Conservation (phyloP, 35 echinoderm and acorn worm species). For the Apostichopus japonicus region DNA sequence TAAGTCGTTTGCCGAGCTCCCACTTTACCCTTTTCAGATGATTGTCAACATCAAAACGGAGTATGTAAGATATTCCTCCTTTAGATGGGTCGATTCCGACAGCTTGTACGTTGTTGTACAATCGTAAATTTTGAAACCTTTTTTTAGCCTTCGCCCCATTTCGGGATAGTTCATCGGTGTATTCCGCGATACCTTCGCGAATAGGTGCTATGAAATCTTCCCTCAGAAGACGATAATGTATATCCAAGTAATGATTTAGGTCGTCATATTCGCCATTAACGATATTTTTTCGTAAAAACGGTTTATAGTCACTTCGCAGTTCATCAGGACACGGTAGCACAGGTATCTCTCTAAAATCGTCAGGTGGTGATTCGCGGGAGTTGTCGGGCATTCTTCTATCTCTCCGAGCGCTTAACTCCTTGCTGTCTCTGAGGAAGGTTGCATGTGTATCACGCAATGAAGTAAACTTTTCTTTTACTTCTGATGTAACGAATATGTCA, state of each 20-base stretch:
- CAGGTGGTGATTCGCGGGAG: constrained; percentile 57
- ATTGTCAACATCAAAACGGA: constrained; percentile 7
- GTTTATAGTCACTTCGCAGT: constrained; percentile 19
- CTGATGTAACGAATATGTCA: neutral
- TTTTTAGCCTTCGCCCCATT: neutral
- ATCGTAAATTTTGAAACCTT: constrained; percentile 35
- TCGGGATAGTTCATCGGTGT: constrained; percentile 1
- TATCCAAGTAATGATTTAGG: constrained; percentile 59
- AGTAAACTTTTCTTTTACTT: neutral
- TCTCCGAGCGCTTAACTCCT: constrained; percentile 17
- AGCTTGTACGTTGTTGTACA: constrained; percentile 27
- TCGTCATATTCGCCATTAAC: constrained; percentile 61
- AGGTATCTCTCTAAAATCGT: constrained; percentile 72
- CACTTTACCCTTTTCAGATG: constrained; percentile 57
- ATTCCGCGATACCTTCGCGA: constrained; percentile 64
- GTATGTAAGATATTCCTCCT: neutral
- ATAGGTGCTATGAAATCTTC: constrained; percentile 79
- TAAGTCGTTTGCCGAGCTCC: constrained; percentile 73
- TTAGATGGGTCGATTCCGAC: neutral
- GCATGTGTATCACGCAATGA: neutral
- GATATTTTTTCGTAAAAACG: constrained; percentile 61
- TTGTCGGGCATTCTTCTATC: neutral
- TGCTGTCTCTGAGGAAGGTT: constrained; percentile 15
- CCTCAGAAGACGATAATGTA: constrained; percentile 73
- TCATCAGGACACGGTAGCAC: constrained; percentile 51